Base-by-base conservation (phyloP, 2,113 vertebrate genomes). In the Meles meles region DNA sequence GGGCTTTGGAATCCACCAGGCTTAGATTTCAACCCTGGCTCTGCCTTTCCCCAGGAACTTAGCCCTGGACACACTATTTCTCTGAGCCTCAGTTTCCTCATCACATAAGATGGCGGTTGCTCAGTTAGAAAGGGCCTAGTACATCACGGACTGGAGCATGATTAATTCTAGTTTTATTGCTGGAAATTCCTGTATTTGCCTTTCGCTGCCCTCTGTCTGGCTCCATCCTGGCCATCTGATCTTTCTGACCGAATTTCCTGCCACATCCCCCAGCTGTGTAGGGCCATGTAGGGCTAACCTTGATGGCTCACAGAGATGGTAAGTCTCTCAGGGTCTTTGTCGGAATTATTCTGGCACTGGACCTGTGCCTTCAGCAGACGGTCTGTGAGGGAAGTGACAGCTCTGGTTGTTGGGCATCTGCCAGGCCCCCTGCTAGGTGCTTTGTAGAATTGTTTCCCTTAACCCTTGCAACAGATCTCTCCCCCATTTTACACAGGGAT, bases 261-360 rank as follows among this genome's bases (percentile, higher is more conserved):
- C 21, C 7, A 6, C n/a, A 4, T 49, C 10, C 0, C 27, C 20
- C 13, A 8, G 21, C 6, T 6, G 7, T 17, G 63, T 17, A 34
- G 63, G 18, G n/a, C n/a, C 63, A 6, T 25, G 20, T 0, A 8
- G 79, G 49, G 20, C 88, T 71, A 10, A 2, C 49, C 42, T 44
- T 57, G 52, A 59, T 29, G 34, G 44, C 69, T 37, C n/a, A 15
- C 2, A 5, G 17, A 74, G 23, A 20, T 57, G 47, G n/a, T 5
- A 37, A 47, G 11, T 90, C 67, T 77, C 8, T 20, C 39, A 34
- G 18, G 21, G 31, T 21, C 52, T 14, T 34, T 59, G 59, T 83
- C 34, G 20, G 55, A 25, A 29, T 49, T 74, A 27, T 49, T 47
- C 67, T 76, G 76, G 17, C 69, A 39, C 72, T 71, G 63, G 37